Conservation (phyloP, 2,888 invertebrate genomes). For the Cactoblastis cactorum region DNA sequence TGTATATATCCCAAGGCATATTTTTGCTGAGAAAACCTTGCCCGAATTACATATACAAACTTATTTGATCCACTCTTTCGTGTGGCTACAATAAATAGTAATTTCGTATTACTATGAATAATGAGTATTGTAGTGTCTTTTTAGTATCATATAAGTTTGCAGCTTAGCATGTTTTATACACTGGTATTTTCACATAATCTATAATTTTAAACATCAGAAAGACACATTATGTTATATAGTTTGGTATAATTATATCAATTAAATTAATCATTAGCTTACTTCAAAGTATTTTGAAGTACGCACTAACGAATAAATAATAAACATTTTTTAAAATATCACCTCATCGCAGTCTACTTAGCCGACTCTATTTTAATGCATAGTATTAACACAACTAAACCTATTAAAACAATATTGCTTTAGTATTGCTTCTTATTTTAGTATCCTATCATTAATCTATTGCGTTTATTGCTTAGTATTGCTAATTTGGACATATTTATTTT, state of each 20-base stretch:
- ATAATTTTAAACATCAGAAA: background rate
- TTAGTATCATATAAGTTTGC: background rate
- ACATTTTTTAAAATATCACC: conserved; percentile 49
- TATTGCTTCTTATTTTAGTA: conserved; percentile 46
- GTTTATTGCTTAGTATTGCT: conserved; percentile 45
- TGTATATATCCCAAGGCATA: conserved; percentile 1
- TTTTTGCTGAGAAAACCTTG: background rate
- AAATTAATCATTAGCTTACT: conserved; percentile 13
- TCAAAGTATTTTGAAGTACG: conserved; percentile 21
- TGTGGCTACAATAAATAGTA: background rate
- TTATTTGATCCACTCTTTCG: background rate
- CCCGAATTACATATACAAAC: background rate
- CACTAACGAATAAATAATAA: conserved; percentile 41
- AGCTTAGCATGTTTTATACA: background rate
- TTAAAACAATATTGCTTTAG: conserved; percentile 48
- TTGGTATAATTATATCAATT: conserved; percentile 14
- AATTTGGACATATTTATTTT: conserved; percentile 56
- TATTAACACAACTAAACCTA: conserved; percentile 40
- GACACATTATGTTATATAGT: background rate
- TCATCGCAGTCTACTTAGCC: conserved; percentile 62
- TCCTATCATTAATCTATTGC: conserved; percentile 17
- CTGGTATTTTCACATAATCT: background rate
- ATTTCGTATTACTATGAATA: too few relatives aligned
- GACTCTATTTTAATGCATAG: conserved; percentile 33
- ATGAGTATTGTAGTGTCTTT: too few relatives aligned